Percentiles rank a stretch among this genome's conserved stretches.
Conservation (phyloP, 2,888 invertebrate genomes). For the Noctua comes region DNA sequence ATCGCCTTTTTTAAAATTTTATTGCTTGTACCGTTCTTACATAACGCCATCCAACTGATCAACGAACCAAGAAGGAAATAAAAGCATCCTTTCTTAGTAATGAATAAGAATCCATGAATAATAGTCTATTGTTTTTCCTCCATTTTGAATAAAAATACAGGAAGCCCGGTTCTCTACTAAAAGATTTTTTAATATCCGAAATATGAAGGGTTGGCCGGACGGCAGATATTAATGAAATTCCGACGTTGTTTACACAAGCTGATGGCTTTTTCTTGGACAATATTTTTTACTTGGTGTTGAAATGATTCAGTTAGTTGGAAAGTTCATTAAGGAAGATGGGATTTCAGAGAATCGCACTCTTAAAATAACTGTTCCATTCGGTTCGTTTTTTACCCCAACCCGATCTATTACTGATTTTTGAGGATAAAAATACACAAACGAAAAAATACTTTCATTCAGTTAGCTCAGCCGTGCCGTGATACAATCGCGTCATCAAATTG, state of each 20-base stretch:
- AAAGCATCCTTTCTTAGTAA: constrained; percentile 70
- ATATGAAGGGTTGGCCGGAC: constrained; percentile 51
- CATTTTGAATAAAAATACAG: constrained; percentile 56
- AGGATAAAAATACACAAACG: background rate
- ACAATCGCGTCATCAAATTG: background rate
- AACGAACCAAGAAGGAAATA: constrained; percentile 63
- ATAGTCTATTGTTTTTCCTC: constrained; percentile 74
- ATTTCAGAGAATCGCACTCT: constrained; percentile 3
- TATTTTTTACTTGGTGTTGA: constrained; percentile 12
- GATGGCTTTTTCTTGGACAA: constrained; percentile 27
- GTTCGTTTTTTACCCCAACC: background rate
- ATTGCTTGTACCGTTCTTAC: background rate
- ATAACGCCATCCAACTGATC: constrained; percentile 37
- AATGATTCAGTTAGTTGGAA: constrained; percentile 25
- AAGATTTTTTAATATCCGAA: constrained; percentile 62
- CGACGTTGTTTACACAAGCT: constrained; percentile 34
- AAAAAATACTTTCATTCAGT: background rate
- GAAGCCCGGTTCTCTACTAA: constrained; percentile 33
- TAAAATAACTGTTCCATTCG: background rate
- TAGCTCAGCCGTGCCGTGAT: background rate
- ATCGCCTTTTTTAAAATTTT: background rate
- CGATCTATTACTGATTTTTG: background rate
- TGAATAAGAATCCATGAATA: constrained; percentile 76
- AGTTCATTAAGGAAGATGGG: constrained; percentile 5
- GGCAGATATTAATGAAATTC: constrained; percentile 59